Percentiles rank a stretch among this genome's conserved stretches.
phyloP scores from a whole-genome alignment of 2,888 invertebrate species.

The Drosophila pegasa region DNA sequence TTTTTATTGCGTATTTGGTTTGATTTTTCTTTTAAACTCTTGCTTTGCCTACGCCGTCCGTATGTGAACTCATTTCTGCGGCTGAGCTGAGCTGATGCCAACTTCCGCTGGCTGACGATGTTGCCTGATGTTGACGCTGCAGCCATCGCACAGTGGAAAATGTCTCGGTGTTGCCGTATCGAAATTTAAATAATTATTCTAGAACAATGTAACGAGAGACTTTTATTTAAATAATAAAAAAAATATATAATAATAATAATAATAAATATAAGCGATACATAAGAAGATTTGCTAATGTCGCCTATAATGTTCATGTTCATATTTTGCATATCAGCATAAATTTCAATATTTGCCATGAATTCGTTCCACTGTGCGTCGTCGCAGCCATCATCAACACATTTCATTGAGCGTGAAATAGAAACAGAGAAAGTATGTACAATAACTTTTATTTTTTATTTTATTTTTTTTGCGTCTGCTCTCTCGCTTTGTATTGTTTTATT shows the following conservation, averaged over 20 bases:
- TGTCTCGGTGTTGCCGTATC: background rate
- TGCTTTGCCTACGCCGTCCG: conserved; percentile 20
- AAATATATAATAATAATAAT: background rate
- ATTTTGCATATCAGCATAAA: background rate
- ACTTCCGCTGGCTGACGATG: conserved; percentile 74
- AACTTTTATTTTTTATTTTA: conserved; percentile 48
- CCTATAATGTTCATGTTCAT: no score
- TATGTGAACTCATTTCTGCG: conserved; percentile 70
- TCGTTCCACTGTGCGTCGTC: conserved; percentile 18
- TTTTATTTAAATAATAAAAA: background rate
- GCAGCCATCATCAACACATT: conserved; percentile 79
- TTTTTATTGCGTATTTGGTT: conserved; percentile 55
- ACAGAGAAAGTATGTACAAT: conserved; percentile 82
- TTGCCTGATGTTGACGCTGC: conserved; percentile 41
- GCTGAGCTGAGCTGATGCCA: conserved; percentile 65
- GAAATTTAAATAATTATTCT: background rate
- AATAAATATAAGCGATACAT: no score
- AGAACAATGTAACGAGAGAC: no score
- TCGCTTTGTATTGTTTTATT: conserved; percentile 19
- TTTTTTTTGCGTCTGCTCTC: conserved; percentile 22
- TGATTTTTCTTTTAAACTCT: conserved; percentile 39
- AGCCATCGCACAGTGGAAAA: conserved; percentile 4
- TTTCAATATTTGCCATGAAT: background rate
- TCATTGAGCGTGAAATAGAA: conserved; percentile 84
- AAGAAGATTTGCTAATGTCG: no score